Evolutionary conservation across 1,140 invertebrate species (phyloP).

Genomic region (Drosophila kepulauana): DNA sequence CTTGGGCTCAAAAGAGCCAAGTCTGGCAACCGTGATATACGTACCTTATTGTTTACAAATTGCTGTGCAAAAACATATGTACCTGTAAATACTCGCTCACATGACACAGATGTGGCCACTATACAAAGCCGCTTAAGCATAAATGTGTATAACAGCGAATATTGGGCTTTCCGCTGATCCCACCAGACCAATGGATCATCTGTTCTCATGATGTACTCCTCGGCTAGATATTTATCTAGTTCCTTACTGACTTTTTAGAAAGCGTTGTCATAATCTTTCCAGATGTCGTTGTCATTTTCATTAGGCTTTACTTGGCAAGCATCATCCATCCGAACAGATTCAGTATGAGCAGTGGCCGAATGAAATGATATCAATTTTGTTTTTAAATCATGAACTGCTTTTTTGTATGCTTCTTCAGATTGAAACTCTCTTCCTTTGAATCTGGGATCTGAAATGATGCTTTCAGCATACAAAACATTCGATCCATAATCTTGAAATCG

Average conservation of each 20-base stretch:
- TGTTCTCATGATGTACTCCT: not conserved
- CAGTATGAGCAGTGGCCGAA: no score
- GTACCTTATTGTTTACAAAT: no score
- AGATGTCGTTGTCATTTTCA: no score
- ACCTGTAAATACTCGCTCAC: not conserved
- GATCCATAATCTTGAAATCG: no score
- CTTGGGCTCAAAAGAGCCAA: no score
- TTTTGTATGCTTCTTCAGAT: not conserved
- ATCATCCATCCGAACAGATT: no score
- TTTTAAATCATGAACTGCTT: no score
- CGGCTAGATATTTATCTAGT: not conserved
- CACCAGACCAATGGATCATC: not conserved
- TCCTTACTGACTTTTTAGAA: not conserved
- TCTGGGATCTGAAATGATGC: not conserved
- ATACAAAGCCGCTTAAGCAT: not conserved
- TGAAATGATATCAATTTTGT: no score
- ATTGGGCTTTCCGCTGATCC: not conserved
- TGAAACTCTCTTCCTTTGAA: not conserved
- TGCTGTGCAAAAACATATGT: not conserved
- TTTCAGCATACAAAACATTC: not conserved
- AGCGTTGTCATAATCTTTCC: no score
- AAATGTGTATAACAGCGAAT: not conserved
- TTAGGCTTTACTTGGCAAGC: no score
- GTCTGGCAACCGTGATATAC: no score
- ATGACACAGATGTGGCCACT: not conserved